Evolutionary conservation across 2,113 vertebrate genomes (phyloP), one percentile per base, ranked within the genome.

Genomic region (Leiothrix lutea): DNA sequence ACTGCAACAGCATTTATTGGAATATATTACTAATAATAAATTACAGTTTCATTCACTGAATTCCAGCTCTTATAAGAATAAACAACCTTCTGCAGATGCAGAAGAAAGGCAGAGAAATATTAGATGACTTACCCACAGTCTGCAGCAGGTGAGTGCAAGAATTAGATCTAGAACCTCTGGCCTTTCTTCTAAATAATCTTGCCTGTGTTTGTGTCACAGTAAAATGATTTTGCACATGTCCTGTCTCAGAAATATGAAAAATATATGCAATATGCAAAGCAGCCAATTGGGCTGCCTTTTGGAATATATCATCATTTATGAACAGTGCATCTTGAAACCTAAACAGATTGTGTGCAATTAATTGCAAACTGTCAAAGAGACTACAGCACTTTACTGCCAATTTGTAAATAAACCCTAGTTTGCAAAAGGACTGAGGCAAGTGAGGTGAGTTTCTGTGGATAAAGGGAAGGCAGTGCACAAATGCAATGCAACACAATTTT

Each of bases 311-410:
- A 93, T 92, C 60, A 70, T 96, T 96, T 96, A 88, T 78, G 82
- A 93, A 94, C 44, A 53, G 78, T 50, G 79, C 66, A 65, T 88
- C 88, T 79, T 88, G 90, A 93, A 94, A 84, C 87, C 90, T 93
- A 93, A 96, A 95, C 92, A 96, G 95, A 94, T 95, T 93, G 90
- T 67, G 64, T 57, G 88, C 95, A 96, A 95, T 95, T 96, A 95
- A 94, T 95, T 96, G 90, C 83, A 86, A 73, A 83, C 92, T 96
- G 92, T 94, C 94, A 95, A 79, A 95, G 88, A 80, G 51, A 66
- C 81, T 90, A 51, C 64, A 95, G 82, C 60, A 61, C 48, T 92
- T 93, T 65, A 64, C 82, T 93, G 92, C 85, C 93, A 88, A 88
- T 92, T 90, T 86, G 93, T 88, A 96, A 97, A 92, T 93, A 94